Evolutionary conservation across 2,888 invertebrate species (phyloP), one percentile per base, ranked within the genome.

Genomic region (Tenthredo notha): DNA sequence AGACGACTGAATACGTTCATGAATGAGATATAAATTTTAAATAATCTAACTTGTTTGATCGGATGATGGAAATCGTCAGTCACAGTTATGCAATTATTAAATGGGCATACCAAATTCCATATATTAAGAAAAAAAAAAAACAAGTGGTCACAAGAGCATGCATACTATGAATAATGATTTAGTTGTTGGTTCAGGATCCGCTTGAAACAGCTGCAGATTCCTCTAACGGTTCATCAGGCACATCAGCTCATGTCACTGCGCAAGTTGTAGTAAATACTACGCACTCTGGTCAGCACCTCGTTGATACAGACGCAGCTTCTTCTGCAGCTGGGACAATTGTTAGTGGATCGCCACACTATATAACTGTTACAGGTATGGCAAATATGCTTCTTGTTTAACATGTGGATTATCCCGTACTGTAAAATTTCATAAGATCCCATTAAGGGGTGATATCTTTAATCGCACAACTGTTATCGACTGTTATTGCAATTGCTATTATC

Each of bases 281-380:
- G 7, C 93, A 93, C 86, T 91, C 94, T 61, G 94, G 94, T 85
- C 94, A 94, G 86, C 94, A 94, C 58, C 94, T 95, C 67, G 92
- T 93, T 43, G 92, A 93, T 85, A 94, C 94, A 88, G 95, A 95
- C 90, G 92, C 94, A 84, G 94, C 94, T 86, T 94, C 94, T n/a
- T 93, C 94, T 61, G 93, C 94, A 37, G 88, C 93, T 50, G 93
- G 93, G n/a, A 92, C 93, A n/a, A 93, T 93, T 72, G 93, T 93
- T 85, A 91, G 91, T 86, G 93, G 92, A 58, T 93, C 95, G 18
- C 95, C 95, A 54, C 95, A 95, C 86, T 97, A 96, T 93, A 97
- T 97, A 88, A 96, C 96, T 58, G 97, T 97, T 47, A 96, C 96
- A 90, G 96, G 96, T 96, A 93, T 93, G 94, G 93, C 86, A 75